Conservation (phyloP, 2,797 vertebrate genomes). For the Falco columbarius region DNA sequence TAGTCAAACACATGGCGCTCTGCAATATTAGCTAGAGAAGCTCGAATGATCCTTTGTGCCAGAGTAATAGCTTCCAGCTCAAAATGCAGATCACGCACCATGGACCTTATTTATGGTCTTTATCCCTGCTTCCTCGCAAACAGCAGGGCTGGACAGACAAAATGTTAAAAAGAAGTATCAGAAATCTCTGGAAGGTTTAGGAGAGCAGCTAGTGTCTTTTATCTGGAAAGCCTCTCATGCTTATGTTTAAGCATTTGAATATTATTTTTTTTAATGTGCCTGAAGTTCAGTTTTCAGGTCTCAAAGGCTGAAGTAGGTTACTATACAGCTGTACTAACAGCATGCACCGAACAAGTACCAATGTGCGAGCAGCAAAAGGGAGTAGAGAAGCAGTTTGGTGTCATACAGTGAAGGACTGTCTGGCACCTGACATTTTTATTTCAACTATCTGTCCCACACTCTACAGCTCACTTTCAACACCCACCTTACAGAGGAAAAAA, state of each 20-base stretch:
- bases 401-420: not conserved
- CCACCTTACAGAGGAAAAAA: not conserved
- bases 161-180: not conserved
- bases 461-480: not conserved
- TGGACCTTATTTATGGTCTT: not conserved
- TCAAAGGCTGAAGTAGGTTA: not conserved
- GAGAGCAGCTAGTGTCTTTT: not conserved
- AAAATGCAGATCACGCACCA: not conserved
- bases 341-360: not conserved
- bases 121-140: not conserved
- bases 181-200: not conserved
- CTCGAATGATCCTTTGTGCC: not conserved
- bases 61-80: not conserved
- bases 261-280: not conserved
- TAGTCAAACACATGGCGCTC: not conserved
- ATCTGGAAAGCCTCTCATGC: not conserved
- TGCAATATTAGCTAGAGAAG: not conserved
- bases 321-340: not conserved
- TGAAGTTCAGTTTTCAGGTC: not conserved
- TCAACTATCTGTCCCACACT: not conserved
- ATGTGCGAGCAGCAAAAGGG: not conserved
- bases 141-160: not conserved
- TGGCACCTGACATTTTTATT: not conserved
- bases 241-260: not conserved
- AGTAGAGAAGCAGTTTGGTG: not conserved